phyloP scores from a whole-genome alignment of 2,113 vertebrate species.

The Verasper variegatus region DNA sequence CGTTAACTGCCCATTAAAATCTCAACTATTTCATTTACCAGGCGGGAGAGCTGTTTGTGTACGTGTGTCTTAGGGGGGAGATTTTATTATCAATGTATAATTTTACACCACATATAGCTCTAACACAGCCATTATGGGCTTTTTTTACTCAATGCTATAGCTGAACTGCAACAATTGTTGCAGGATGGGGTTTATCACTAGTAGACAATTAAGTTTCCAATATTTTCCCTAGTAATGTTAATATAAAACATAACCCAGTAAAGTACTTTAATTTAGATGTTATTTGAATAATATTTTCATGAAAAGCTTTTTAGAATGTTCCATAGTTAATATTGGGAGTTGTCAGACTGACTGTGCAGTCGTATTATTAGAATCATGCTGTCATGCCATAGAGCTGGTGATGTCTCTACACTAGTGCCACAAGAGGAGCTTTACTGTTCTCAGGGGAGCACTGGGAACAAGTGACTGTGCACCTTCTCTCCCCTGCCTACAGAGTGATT shows the following conservation, averaged over 20 bases:
- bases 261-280: background rate
- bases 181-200: background rate
- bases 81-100: slow-evolving; percentile 41
- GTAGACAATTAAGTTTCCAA: background rate
- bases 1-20: slow-evolving; percentile 74
- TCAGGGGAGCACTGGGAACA: background rate
- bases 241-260: background rate
- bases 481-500: background rate
- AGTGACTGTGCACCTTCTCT: slow-evolving; percentile 23
- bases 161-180: background rate
- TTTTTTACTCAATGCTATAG: slow-evolving; percentile 18
- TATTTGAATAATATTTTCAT: background rate
- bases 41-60: slow-evolving; percentile 48
- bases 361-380: background rate
- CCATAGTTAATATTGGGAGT: too few relatives aligned
- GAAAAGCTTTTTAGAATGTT: too few relatives aligned
- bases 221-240: slow-evolving; percentile 1
- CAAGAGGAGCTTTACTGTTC: background rate
- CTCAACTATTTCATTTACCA: slow-evolving; percentile 70
- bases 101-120: slow-evolving; percentile 37
- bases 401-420: background rate
- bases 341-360: background rate
- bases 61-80: slow-evolving; percentile 23
- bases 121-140: slow-evolving; percentile 14
- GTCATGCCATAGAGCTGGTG: too few relatives aligned